Base-by-base conservation (phyloP, 2,888 invertebrate genomes). In the Trisateles emortualis region DNA sequence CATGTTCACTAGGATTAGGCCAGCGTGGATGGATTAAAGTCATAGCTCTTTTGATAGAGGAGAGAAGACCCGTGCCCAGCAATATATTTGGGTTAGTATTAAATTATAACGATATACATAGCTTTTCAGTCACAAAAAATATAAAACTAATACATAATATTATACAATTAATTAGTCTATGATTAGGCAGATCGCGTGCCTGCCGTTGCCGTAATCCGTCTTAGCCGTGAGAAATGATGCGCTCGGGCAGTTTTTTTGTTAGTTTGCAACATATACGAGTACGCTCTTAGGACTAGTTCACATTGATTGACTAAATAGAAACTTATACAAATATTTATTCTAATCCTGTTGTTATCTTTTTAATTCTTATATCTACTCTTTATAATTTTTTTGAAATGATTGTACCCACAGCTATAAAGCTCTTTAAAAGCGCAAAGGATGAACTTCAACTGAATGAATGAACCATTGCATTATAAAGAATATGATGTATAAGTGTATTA, bases 191-290 rank as follows among this genome's bases (percentile, higher is more conserved):
- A 71, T 72, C 74, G 70, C 72, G 63, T 75, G 76, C 64, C 53
- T 50, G 26, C 46, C 39, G 16, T 17, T 49, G 55, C 52, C 40
- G 60, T 60, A 67, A 69, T 65, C 57, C 43, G 40, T 59, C 60
- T 58, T 52, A 2, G 61, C 60, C 72, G 68, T 77, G 76, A 67
- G 78, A 74, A 73, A 43, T 49, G 66, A 76, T 63, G 59, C 59
- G 60, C 63, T 44, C 35, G 16, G 59, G 39, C 54, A 38, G 29
- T 6, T 36, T 51, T 52, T 57, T 11, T 32, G 33, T 52, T 39
- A 13, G 42, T 58, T 59, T 47, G 53, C 65, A 57, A 59, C 36
- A 66, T 57, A 26, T n/a, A n/a, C n/a, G n/a, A 19, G 52, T 33
- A 42, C 41, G 14, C 39, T 52, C 41, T 48, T 19, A 41, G 13